phyloP scores from a whole-genome alignment of 2,797 vertebrate genomes.

The Pogonophryne albipinna region DNA sequence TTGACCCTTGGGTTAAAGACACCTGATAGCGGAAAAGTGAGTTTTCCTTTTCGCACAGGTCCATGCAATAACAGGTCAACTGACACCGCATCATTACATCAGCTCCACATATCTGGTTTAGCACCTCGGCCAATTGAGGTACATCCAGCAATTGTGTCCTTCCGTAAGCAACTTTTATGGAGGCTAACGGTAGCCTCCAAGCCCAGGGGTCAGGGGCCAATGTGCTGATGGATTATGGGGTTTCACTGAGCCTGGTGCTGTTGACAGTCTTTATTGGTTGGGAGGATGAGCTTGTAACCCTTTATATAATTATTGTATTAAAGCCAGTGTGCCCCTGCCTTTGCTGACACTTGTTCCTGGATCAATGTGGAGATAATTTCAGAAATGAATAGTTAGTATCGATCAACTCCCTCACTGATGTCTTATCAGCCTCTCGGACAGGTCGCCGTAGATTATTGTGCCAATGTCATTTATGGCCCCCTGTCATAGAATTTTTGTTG shows the following conservation, averaged over 20 bases:
- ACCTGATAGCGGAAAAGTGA: constrained; percentile 30
- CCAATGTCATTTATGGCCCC: constrained; percentile 97
- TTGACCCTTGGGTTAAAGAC: constrained; percentile 24
- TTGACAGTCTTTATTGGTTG: constrained; percentile 98
- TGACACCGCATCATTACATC: constrained; percentile 70
- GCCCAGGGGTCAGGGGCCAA: constrained; percentile 93
- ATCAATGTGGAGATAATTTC: constrained; percentile 99
- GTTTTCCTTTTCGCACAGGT: constrained; percentile 24
- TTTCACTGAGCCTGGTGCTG: constrained; percentile 90
- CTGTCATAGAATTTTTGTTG: constrained; percentile 90
- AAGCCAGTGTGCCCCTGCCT: constrained; percentile 90
- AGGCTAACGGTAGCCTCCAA: constrained; percentile 88
- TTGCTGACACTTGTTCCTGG: constrained; percentile 91
- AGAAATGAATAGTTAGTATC: constrained; percentile 99
- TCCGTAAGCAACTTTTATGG: constrained; percentile 89
- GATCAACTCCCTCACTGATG: constrained; percentile 92
- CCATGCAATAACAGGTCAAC: constrained; percentile 52
- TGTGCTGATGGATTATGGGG: constrained; percentile 99
- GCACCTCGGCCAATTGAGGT: constrained; percentile 67
- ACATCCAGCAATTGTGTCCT: constrained; percentile 82
- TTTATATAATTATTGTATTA: constrained; percentile 99
- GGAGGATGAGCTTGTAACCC: constrained; percentile 99
- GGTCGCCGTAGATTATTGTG: constrained; percentile 95
- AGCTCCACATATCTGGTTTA: constrained; percentile 80
- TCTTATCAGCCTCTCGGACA: constrained; percentile 93